Evolutionary conservation across 1,140 invertebrate genomes (phyloP).

Genomic region (Bombus affinis): DNA sequence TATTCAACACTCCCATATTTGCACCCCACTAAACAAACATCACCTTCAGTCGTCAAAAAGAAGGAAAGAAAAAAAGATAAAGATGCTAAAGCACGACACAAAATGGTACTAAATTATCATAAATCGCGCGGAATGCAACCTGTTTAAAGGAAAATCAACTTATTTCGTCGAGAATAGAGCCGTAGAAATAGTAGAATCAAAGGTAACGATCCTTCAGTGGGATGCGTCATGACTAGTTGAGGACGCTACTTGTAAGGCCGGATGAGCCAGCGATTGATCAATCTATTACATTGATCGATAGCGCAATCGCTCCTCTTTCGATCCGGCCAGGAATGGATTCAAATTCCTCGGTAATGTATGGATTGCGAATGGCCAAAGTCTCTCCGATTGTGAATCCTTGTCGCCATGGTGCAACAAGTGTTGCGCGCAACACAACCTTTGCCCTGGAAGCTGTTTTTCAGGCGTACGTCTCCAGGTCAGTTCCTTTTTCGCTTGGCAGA

Average conservation of each 20-base stretch:
- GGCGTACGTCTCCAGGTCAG: not conserved
- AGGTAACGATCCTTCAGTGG: not conserved
- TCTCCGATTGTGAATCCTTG: too few relatives aligned
- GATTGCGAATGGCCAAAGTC: too few relatives aligned
- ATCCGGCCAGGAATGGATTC: slow-evolving; percentile 17
- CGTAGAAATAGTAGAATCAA: not conserved
- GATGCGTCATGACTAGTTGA: slow-evolving; percentile 18
- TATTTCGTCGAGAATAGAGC: not conserved
- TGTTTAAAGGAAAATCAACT: too few relatives aligned
- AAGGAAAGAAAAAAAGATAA: not conserved
- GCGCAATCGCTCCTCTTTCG: slow-evolving; percentile 31
- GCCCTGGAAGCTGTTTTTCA: slow-evolving; percentile 8
- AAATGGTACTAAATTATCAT: not conserved
- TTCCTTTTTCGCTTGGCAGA: not conserved
- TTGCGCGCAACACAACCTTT: slow-evolving; percentile 4
- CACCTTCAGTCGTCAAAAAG: not conserved
- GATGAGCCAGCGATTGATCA: slow-evolving; percentile 43
- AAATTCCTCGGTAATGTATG: not conserved
- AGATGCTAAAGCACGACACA: too few relatives aligned
- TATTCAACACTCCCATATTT: too few relatives aligned
- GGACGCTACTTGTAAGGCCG: slow-evolving; percentile 35
- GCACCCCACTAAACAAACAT: not conserved
- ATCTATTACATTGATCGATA: slow-evolving; percentile 19
- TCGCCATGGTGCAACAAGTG: not conserved
- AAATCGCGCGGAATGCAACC: not conserved